These are phyloP conservation scores for Prorops nasuta DNA, from an alignment of 1,140 invertebrate species.

Conservation along the genomic window DNA sequence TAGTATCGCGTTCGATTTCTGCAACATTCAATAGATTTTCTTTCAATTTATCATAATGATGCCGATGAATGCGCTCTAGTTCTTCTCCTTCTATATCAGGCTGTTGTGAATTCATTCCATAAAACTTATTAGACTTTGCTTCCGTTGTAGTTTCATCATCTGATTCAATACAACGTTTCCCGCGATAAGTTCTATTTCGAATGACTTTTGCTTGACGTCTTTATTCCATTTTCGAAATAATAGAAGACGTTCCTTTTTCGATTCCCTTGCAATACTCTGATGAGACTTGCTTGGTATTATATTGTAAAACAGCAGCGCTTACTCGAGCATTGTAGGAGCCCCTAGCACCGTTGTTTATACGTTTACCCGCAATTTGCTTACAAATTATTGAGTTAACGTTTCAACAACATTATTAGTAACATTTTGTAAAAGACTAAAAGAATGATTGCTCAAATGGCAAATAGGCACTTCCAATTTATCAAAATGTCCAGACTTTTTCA, in stretches of 20 bases:
- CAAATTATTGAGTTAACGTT: slow-evolving; percentile 36
- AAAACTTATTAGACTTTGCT: slow-evolving; percentile 1
- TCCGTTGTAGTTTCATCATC: neutral
- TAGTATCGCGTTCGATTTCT: too few species aligned
- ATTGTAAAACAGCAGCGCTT: slow-evolving; percentile 4
- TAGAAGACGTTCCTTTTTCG: neutral
- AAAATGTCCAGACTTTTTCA: slow-evolving; percentile 18
- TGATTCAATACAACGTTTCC: neutral
- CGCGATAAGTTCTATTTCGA: neutral
- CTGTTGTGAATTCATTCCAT: neutral
- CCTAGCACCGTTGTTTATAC: slow-evolving; percentile 8
- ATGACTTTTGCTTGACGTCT: neutral
- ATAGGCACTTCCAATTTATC: slow-evolving; percentile 14
- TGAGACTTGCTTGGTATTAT: slow-evolving; percentile 2
- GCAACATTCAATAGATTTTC: too few species aligned
- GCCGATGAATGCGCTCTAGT: too few species aligned
- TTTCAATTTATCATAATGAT: too few species aligned
- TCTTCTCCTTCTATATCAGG: neutral
- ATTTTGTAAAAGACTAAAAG: slow-evolving; percentile 36
- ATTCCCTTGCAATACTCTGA: neutral
- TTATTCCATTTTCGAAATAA: neutral
- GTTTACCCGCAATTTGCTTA: slow-evolving; percentile 29
- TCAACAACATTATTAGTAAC: slow-evolving; percentile 49
- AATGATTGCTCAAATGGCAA: slow-evolving; percentile 14
- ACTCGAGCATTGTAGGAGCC: slow-evolving; percentile 5